phyloP scores from a whole-genome alignment of 2,797 vertebrate species.

The Ispidina picta region DNA sequence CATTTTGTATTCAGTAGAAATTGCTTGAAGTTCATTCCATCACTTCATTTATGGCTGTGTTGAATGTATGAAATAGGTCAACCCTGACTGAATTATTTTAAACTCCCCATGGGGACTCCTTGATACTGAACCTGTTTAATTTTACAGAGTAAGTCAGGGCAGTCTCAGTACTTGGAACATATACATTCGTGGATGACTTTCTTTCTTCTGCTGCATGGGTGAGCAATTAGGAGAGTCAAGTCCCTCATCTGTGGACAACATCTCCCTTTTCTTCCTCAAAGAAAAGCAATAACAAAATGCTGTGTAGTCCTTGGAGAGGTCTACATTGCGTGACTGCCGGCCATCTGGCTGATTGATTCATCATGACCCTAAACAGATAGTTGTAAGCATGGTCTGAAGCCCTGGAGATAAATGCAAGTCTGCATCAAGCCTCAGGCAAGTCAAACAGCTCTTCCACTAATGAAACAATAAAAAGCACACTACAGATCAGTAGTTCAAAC shows the following conservation, averaged over 20 bases:
- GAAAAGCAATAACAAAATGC: background rate
- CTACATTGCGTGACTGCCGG: constrained; percentile 12
- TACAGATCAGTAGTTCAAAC: background rate
- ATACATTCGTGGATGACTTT: constrained; percentile 7
- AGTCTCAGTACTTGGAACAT: background rate
- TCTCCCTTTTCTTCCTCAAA: background rate
- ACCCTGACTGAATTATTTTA: constrained; percentile 17
- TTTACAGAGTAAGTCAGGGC: constrained; percentile 19
- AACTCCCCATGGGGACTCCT: constrained; percentile 8
- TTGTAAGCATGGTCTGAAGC: background rate
- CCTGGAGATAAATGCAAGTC: constrained; percentile 8
- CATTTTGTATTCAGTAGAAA: background rate
- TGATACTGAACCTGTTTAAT: constrained; percentile 38
- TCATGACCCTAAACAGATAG: constrained; percentile 5
- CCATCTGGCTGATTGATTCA: constrained; percentile 53
- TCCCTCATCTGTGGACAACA: constrained; percentile 2
- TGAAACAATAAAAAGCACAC: background rate
- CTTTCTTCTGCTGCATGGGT: constrained; percentile 38
- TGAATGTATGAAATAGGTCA: constrained; percentile 37
- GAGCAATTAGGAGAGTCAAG: constrained; percentile 37
- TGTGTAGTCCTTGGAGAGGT: background rate
- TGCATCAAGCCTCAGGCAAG: constrained; percentile 1
- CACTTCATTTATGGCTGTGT: background rate
- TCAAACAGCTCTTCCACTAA: background rate
- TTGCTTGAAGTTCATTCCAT: background rate